Percentiles rank a stretch among this genome's conserved stretches.
Conservation (phyloP, 2,888 invertebrate genomes). For the Nymphalis urticae region DNA sequence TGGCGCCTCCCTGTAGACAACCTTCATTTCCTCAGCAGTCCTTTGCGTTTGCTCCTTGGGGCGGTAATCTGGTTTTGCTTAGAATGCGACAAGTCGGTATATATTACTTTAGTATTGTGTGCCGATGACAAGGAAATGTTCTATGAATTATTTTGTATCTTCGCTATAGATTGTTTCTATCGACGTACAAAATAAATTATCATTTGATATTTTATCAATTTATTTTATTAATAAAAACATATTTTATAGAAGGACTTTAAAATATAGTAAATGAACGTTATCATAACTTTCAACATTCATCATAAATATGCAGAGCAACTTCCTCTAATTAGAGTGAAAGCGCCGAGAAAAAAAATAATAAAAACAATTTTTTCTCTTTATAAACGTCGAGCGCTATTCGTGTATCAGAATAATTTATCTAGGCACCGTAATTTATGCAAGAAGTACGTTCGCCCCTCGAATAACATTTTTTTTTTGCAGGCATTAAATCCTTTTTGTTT, state of each 20-base stretch:
- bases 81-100: constrained; percentile 18
- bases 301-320: constrained; percentile 28
- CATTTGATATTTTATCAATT: neutral
- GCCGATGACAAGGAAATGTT: neutral
- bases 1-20: constrained; percentile 69
- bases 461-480: constrained; percentile 33
- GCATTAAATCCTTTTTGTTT: constrained; percentile 38
- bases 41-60: constrained; percentile 48
- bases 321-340: constrained; percentile 32
- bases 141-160: neutral
- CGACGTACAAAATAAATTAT: neutral
- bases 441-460: constrained; percentile 25
- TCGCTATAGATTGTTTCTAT: neutral
- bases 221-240: neutral
- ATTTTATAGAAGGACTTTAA: neutral
- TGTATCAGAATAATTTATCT: constrained; percentile 41
- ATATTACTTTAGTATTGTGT: neutral
- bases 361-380: constrained; percentile 31
- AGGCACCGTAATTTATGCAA: constrained; percentile 38
- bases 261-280: constrained; percentile 13
- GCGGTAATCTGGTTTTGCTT: constrained; percentile 43
- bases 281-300: constrained; percentile 14
- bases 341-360: constrained; percentile 23
- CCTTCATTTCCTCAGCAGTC: constrained; percentile 72
- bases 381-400: constrained; percentile 34